Conservation (phyloP, 2,888 invertebrate species). For the Stenurella melanura region DNA sequence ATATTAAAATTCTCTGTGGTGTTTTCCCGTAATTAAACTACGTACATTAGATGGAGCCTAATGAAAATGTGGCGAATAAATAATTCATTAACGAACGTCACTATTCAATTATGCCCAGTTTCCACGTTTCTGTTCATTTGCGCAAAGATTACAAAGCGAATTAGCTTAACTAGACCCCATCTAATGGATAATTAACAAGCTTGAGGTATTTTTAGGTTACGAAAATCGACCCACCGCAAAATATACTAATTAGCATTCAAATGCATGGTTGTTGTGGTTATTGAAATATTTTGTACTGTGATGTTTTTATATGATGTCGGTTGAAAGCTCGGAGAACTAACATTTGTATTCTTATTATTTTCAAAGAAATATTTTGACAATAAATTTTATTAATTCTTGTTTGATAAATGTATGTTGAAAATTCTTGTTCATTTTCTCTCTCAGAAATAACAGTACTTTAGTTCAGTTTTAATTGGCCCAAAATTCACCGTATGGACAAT, state of each 20-base stretch:
- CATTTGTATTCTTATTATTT: too few relatives aligned
- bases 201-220: background rate
- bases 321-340: background rate
- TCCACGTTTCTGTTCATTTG: conserved; percentile 3
- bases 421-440: too few relatives aligned
- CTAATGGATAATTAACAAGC: conserved; percentile 23
- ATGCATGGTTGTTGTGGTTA: background rate
- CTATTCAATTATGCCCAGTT: conserved; percentile 3
- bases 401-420: too few relatives aligned
- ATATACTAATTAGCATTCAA: background rate
- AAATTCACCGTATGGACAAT: too few relatives aligned
- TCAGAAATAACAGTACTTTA: too few relatives aligned
- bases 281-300: background rate
- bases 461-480: too few relatives aligned
- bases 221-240: background rate
- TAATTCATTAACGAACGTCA: conserved; percentile 9
- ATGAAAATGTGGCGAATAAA: conserved; percentile 7
- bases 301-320: background rate
- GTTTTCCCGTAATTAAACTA: background rate
- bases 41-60: background rate
- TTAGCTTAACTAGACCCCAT: background rate
- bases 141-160: conserved; percentile 16
- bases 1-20: background rate
- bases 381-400: too few relatives aligned
- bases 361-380: too few relatives aligned